phyloP scores from a whole-genome alignment of 2,113 vertebrate species.

The Apistogramma diplotaenia region DNA sequence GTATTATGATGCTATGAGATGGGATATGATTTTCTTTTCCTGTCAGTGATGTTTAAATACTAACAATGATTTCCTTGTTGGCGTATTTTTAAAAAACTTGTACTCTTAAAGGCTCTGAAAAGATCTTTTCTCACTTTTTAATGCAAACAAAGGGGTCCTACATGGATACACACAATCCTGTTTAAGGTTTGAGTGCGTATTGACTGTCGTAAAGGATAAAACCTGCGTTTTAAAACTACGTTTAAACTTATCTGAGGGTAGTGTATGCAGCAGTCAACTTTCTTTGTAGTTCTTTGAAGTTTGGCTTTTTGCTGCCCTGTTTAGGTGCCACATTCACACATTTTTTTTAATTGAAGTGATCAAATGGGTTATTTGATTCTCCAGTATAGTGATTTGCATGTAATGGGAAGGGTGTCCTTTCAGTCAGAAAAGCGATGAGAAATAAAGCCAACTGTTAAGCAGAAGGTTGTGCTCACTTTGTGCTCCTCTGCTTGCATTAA shows the following conservation, averaged over 20 bases:
- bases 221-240: too few species aligned
- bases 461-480: too few species aligned
- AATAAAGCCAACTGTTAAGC: too few species aligned
- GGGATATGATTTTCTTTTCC: background rate
- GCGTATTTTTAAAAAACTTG: background rate
- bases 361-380: background rate
- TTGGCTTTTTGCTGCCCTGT: background rate
- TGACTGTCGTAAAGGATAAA: too few species aligned
- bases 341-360: too few species aligned
- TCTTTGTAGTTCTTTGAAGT: background rate
- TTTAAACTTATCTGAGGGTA: too few species aligned
- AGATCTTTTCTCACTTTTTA: background rate
- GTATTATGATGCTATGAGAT: background rate
- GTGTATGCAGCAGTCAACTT: too few species aligned
- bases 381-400: conserved; percentile 38
- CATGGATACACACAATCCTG: background rate
- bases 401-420: conserved; percentile 28
- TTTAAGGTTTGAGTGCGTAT: background rate
- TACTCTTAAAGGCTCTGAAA: background rate
- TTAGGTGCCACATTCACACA: background rate
- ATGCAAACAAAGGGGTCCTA: too few species aligned
- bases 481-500: background rate
- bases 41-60: background rate
- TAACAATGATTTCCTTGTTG: background rate
- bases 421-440: too few species aligned